Conservation (phyloP, 2,888 invertebrate genomes). For the Aphidius colemani region DNA sequence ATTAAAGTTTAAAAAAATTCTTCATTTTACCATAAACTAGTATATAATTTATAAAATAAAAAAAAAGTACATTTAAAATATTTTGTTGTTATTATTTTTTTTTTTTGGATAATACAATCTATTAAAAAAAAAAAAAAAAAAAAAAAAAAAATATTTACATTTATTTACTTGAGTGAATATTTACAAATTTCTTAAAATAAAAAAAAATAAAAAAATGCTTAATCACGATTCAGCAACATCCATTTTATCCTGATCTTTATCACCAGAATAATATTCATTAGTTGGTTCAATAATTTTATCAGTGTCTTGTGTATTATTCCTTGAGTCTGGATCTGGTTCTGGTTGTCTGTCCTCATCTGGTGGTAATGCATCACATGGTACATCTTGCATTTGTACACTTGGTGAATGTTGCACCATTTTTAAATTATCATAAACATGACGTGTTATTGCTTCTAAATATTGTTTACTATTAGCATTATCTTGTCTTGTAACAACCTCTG, state of each 20-base stretch:
- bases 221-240: constrained; percentile 60
- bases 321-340: constrained; percentile 82
- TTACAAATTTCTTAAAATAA: neutral
- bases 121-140: too few species aligned
- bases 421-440: constrained; percentile 89
- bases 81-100: too few species aligned
- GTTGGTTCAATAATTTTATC: constrained; percentile 82
- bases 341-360: constrained; percentile 74
- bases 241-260: constrained; percentile 86
- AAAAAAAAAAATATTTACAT: too few species aligned
- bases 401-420: constrained; percentile 93
- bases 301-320: constrained; percentile 76
- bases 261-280: constrained; percentile 89
- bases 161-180: neutral
- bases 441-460: constrained; percentile 89
- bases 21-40: too few species aligned
- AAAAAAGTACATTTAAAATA: too few species aligned
- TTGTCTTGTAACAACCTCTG: constrained; percentile 83
- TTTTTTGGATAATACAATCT: too few species aligned
- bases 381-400: constrained; percentile 96
- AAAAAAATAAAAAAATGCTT: neutral
- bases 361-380: constrained; percentile 81
- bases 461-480: constrained; percentile 96
- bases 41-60: too few species aligned
- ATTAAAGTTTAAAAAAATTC: neutral